Conservation (phyloP, 2,888 invertebrate species). For the Synergus gifuensis region DNA sequence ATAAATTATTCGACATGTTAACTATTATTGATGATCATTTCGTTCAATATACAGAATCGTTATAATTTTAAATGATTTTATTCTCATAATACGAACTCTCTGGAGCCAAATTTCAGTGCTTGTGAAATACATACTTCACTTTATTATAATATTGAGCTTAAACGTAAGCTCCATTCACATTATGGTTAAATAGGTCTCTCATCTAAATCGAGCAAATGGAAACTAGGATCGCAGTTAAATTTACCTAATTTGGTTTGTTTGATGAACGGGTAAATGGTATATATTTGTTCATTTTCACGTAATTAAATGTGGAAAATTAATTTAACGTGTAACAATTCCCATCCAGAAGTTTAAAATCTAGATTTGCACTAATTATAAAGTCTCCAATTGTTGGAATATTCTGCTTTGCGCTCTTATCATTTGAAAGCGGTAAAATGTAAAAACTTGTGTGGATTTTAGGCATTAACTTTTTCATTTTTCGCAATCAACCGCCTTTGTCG, state of each 20-base stretch:
- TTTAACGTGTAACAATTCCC: background rate
- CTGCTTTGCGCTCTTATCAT: background rate
- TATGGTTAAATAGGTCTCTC: background rate
- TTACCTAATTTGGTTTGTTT: background rate
- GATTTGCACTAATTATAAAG: background rate
- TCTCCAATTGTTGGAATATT: background rate
- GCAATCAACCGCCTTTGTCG: slow-evolving; percentile 24
- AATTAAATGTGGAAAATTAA: background rate
- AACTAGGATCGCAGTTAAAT: background rate
- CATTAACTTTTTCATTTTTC: background rate
- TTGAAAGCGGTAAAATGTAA: background rate
- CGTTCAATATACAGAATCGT: background rate
- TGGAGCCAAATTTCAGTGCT: background rate
- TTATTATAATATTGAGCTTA: background rate
- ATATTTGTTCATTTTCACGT: background rate
- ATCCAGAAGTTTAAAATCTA: no score
- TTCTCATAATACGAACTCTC: background rate
- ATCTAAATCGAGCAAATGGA: background rate
- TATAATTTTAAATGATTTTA: background rate
- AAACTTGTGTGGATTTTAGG: background rate
- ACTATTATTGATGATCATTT: background rate
- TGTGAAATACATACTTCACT: background rate
- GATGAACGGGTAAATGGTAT: background rate
- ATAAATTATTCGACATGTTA: background rate
- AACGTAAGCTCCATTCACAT: background rate